Conservation (phyloP, 2,113 vertebrate species). For the Damaliscus lunatus region DNA sequence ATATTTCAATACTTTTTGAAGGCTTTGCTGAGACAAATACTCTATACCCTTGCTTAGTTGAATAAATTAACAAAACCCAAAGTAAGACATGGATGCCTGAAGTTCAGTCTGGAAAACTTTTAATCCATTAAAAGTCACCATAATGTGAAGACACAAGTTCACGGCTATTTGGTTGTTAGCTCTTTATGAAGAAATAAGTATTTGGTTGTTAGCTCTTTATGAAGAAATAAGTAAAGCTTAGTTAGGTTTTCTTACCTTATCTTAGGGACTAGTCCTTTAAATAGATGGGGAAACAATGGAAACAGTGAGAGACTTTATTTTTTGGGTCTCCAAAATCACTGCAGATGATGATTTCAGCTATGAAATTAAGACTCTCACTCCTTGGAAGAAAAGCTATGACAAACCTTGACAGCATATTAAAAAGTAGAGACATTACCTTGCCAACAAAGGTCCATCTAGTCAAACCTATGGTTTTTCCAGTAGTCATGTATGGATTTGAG, state of each 20-base stretch:
- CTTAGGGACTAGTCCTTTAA: neutral
- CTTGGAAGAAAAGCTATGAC: neutral
- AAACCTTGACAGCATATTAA: neutral
- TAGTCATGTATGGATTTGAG: neutral
- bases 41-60: neutral
- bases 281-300: neutral
- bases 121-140: neutral
- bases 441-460: neutral
- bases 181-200: too few relatives aligned
- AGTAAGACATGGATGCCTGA: neutral
- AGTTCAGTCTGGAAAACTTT: neutral
- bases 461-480: neutral
- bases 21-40: neutral
- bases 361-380: neutral
- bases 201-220: neutral
- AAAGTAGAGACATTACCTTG: neutral
- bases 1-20: neutral
- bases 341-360: neutral
- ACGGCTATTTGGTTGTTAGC: neutral
- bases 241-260: neutral
- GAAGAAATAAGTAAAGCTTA: neutral
- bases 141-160: neutral
- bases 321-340: neutral
- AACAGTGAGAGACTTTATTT: neutral
- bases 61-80: neutral